These are phyloP conservation scores for Aegithalos caudatus DNA, from an alignment of 2,113 vertebrate genomes.

Conservation along the genomic window DNA sequence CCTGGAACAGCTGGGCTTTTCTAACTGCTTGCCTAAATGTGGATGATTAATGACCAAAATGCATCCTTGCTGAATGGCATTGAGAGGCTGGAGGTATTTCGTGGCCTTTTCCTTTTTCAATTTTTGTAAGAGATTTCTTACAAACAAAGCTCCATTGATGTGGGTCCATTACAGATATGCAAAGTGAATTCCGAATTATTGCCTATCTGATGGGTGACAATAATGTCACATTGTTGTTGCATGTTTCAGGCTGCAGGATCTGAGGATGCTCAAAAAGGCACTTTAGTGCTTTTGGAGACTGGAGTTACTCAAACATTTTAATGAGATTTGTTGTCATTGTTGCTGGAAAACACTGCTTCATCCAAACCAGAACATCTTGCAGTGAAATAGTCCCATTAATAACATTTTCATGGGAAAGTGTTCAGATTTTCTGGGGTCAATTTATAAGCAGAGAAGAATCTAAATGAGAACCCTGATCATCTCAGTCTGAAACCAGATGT, in stretches of 20 bases:
- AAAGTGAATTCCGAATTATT: neutral
- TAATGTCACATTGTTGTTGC: neutral
- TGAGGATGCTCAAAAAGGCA: neutral
- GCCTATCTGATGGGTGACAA: conserved; percentile 38
- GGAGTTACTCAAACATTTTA: conserved; percentile 13
- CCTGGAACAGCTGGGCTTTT: conserved; percentile 59
- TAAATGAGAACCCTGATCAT: neutral
- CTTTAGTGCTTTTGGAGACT: neutral
- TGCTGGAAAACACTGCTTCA: neutral
- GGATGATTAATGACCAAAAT: conserved; percentile 66
- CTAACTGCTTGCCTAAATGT: conserved; percentile 37
- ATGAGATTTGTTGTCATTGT: conserved; percentile 3
- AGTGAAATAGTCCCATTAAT: conserved; percentile 10
- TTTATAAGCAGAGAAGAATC: conserved; percentile 19
- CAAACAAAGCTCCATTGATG: conserved; percentile 58
- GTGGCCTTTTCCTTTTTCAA: conserved; percentile 8
- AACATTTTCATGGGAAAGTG: conserved; percentile 53
- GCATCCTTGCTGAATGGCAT: conserved; percentile 55
- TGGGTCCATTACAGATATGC: neutral
- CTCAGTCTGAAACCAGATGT: conserved; percentile 39
- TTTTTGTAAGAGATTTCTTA: conserved; percentile 1
- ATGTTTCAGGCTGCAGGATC: neutral
- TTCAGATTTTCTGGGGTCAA: conserved; percentile 42
- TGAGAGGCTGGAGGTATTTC: conserved; percentile 29
- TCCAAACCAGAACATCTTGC: neutral